phyloP scores from a whole-genome alignment of 2,113 vertebrate species.

The Tachysurus fulvidraco region DNA sequence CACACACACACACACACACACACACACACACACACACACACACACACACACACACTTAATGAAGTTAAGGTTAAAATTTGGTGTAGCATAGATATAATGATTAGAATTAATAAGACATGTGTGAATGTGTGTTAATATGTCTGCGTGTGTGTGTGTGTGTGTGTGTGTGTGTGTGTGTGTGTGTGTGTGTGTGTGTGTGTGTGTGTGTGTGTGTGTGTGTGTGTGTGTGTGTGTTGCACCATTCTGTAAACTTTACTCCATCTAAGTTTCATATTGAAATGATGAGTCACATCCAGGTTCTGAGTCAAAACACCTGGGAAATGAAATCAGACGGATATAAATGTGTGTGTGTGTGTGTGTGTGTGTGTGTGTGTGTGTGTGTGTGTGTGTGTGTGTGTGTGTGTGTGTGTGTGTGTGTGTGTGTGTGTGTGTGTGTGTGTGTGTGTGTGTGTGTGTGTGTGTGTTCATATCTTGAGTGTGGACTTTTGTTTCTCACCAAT shows the following conservation, averaged over 20 bases:
- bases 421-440: constrained; percentile 7
- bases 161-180: too few relatives aligned
- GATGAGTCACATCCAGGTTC: constrained; percentile 36
- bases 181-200: too few relatives aligned
- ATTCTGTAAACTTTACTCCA: too few relatives aligned
- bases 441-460: constrained; percentile 7
- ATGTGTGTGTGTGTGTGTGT: constrained; percentile 14
- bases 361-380: background rate
- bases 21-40: too few relatives aligned
- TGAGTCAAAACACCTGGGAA: constrained; percentile 28
- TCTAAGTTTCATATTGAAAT: background rate
- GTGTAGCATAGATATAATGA: background rate
- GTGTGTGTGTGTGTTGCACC: too few relatives aligned
- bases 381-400: background rate
- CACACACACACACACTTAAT: too few relatives aligned
- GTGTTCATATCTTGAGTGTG: too few relatives aligned
- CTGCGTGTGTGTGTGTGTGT: too few relatives aligned
- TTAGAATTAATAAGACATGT: background rate
- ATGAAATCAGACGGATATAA: background rate
- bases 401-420: constrained; percentile 17
- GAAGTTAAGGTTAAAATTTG: background rate
- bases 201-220: too few relatives aligned
- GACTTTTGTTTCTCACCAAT: too few relatives aligned
- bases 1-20: too few relatives aligned
- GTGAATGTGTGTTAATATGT: too few relatives aligned